Percentiles rank a stretch among this genome's conserved stretches.
phyloP scores from a whole-genome alignment of 1,140 invertebrate species.

The Brachionus rotundiformis region DNA sequence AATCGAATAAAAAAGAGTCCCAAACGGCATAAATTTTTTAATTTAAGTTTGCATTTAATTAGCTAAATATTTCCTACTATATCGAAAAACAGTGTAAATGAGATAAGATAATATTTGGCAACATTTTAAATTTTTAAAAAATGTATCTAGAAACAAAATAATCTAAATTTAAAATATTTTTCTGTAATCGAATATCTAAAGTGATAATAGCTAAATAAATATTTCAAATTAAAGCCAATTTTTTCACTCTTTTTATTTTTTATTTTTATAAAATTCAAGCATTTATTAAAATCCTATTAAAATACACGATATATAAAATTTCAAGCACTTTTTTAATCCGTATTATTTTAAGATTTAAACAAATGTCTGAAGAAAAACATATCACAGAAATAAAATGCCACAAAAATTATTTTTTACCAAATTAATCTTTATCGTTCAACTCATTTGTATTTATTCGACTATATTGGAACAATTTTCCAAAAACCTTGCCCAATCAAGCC shows the following conservation, averaged over 20 bases:
- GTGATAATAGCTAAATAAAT: not conserved
- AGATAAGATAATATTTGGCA: no score
- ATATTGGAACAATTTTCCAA: not conserved
- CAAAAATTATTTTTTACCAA: no score
- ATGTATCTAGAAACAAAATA: no score
- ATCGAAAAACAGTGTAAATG: no score
- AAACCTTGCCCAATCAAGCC: not conserved
- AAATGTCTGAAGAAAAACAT: slow-evolving; percentile 8
- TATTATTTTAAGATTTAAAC: not conserved
- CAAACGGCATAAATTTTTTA: not conserved
- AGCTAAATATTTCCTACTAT: not conserved
- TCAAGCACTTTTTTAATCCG: not conserved
- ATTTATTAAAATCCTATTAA: not conserved
- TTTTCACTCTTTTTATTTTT: not conserved
- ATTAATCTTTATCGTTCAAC: not conserved
- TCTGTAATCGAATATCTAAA: not conserved
- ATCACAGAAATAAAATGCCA: not conserved
- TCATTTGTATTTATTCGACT: not conserved
- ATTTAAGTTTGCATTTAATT: not conserved
- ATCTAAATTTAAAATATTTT: not conserved
- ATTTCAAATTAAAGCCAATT: not conserved
- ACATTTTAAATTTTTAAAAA: not conserved
- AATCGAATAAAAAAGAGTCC: not conserved
- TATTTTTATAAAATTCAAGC: not conserved
- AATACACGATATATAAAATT: not conserved